A percentile compares a stretch with the other conserved stretches of the same genome.
Evolutionary conservation across 1,140 invertebrate species (phyloP).

Genomic region (Lepidurus packardi): DNA sequence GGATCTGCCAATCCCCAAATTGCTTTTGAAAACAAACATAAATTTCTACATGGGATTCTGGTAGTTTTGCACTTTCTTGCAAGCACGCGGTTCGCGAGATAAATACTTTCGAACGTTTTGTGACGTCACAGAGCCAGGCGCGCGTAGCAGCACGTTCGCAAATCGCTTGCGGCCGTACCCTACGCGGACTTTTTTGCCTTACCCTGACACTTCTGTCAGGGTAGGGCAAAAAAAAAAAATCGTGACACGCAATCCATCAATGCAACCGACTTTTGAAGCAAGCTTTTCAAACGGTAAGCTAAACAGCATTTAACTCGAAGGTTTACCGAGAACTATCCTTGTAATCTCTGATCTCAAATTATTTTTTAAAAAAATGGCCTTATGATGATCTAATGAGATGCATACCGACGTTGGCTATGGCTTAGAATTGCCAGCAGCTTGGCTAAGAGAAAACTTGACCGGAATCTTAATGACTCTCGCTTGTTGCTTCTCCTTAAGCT

Average conservation of each 20-base stretch:
- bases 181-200: background rate
- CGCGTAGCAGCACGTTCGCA: background rate
- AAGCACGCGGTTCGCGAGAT: background rate
- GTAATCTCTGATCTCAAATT: background rate
- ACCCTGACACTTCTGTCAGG: too few relatives aligned
- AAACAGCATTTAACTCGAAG: too few relatives aligned
- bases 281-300: background rate
- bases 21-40: too few relatives aligned
- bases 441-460: background rate
- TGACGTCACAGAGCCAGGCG: background rate
- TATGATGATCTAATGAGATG: conserved; percentile 2
- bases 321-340: background rate
- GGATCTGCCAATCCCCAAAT: background rate
- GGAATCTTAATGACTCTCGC: background rate
- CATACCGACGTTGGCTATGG: background rate
- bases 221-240: background rate
- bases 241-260: background rate
- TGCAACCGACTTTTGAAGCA: background rate
- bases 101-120: background rate
- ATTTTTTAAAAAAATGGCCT: background rate
- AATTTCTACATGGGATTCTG: too few relatives aligned
- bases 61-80: too few relatives aligned
- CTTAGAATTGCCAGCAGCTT: background rate
- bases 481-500: conserved; percentile 14
- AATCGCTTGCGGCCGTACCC: background rate